These are phyloP conservation scores for Apocrypta bakeri DNA, from an alignment of 1,140 invertebrate genomes.

Conservation along the genomic window DNA sequence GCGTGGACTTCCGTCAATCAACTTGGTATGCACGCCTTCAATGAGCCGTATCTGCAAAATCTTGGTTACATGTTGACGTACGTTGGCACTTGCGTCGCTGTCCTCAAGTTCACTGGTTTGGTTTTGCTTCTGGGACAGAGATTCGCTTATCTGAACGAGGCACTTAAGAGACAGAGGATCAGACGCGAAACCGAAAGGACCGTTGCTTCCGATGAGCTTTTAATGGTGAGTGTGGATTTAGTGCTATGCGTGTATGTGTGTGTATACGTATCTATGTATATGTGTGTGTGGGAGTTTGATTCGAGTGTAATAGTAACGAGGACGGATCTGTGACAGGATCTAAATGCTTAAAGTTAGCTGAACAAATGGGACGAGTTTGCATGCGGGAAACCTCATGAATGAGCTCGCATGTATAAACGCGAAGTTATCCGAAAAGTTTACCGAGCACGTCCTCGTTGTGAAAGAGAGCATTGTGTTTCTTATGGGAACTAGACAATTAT, in stretches of 20 bases:
- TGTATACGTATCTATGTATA: too few species aligned
- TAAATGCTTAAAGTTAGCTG: neutral
- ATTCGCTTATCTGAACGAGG: constrained; percentile 63
- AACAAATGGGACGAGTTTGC: neutral
- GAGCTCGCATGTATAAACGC: neutral
- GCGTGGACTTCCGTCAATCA: constrained; percentile 61
- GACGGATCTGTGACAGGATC: neutral
- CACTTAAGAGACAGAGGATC: neutral
- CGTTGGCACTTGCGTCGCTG: constrained; percentile 54
- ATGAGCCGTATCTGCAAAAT: constrained; percentile 59
- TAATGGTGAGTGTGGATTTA: constrained; percentile 12
- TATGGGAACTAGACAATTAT: neutral
- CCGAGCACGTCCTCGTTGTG: neutral
- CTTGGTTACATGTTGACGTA: constrained; percentile 63
- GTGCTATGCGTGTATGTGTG: too few species aligned
- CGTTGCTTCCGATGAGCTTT: neutral
- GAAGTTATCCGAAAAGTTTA: neutral
- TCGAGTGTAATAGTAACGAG: too few species aligned
- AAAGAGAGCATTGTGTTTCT: too few species aligned
- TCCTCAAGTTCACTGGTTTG: constrained; percentile 64
- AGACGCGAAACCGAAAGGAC: neutral
- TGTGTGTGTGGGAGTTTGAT: too few species aligned
- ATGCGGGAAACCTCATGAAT: neutral
- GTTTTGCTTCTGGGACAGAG: constrained; percentile 61
- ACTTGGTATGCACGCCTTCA: constrained; percentile 63